phyloP scores from a whole-genome alignment of 2,888 invertebrate species.

The Phorcus lineatus region DNA sequence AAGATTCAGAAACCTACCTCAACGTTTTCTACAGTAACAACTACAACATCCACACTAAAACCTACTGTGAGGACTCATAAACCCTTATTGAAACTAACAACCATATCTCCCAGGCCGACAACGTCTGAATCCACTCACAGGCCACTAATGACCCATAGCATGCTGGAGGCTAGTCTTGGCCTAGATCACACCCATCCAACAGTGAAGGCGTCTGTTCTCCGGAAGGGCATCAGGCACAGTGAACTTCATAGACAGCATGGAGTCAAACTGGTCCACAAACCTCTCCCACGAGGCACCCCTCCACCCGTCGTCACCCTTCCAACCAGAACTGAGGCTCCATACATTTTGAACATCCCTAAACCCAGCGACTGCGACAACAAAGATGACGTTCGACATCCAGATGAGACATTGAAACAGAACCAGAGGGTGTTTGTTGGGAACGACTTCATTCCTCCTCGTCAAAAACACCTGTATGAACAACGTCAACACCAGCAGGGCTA shows the following conservation, averaged over 20 bases:
- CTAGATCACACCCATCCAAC: not conserved
- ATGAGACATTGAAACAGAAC: not conserved
- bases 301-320: not conserved
- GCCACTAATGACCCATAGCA: not conserved
- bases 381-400: not conserved
- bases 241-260: not conserved
- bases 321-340: not conserved
- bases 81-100: not conserved
- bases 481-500: not conserved
- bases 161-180: slow-evolving; percentile 11
- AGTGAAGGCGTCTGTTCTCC: not conserved
- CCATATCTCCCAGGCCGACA: not conserved
- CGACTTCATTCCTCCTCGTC: not conserved
- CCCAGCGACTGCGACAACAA: not conserved
- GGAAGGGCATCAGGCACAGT: not conserved
- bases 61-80: not conserved
- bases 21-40: not conserved
- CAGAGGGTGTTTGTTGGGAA: not conserved
- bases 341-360: not conserved
- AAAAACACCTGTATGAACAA: not conserved
- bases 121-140: not conserved
- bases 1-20: not conserved
- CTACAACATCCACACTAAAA: too few relatives aligned
- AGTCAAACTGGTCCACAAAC: not conserved
- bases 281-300: not conserved